Conservation (phyloP, 2,888 invertebrate species). For the Latheticus oryzae region DNA sequence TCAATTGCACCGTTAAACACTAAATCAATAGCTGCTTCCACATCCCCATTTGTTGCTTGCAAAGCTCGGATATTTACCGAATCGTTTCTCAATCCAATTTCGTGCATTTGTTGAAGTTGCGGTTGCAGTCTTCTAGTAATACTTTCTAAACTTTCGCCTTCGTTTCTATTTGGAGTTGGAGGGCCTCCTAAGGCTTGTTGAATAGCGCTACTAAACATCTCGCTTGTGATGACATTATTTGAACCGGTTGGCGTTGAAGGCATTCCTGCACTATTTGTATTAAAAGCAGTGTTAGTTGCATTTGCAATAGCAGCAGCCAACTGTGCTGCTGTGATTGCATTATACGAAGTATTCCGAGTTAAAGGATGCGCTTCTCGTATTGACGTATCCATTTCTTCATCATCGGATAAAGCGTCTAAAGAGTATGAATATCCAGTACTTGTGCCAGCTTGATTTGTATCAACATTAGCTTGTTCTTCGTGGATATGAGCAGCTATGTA, state of each 20-base stretch:
- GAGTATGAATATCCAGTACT: constrained; percentile 68
- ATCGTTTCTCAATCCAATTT: constrained; percentile 91
- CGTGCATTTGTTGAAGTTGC: constrained; percentile 85
- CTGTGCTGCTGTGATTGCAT: constrained; percentile 78
- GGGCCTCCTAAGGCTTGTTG: constrained; percentile 70
- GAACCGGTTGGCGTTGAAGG: constrained; percentile 44
- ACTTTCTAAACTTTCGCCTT: constrained; percentile 50
- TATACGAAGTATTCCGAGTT: constrained; percentile 60
- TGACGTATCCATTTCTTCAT: constrained; percentile 69
- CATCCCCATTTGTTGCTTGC: constrained; percentile 83
- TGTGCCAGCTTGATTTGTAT: constrained; percentile 68
- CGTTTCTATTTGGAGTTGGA: constrained; percentile 39
- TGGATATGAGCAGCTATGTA: constrained; percentile 72
- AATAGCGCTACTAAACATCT: constrained; percentile 84
- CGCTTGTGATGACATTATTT: constrained; percentile 74
- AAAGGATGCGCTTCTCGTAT: constrained; percentile 59
- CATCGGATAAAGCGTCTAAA: constrained; percentile 69
- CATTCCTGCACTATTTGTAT: constrained; percentile 54
- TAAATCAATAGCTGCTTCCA: constrained; percentile 91
- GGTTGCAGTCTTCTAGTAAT: constrained; percentile 64
- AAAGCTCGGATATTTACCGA: constrained; percentile 86
- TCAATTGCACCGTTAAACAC: constrained; percentile 77
- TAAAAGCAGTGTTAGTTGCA: constrained; percentile 62
- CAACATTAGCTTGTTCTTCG: constrained; percentile 68
- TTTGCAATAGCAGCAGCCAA: constrained; percentile 80